A percentile compares a stretch with the other conserved stretches of the same genome.
Conservation (phyloP, 2,797 vertebrate genomes). For the Clarias platycephalus region DNA sequence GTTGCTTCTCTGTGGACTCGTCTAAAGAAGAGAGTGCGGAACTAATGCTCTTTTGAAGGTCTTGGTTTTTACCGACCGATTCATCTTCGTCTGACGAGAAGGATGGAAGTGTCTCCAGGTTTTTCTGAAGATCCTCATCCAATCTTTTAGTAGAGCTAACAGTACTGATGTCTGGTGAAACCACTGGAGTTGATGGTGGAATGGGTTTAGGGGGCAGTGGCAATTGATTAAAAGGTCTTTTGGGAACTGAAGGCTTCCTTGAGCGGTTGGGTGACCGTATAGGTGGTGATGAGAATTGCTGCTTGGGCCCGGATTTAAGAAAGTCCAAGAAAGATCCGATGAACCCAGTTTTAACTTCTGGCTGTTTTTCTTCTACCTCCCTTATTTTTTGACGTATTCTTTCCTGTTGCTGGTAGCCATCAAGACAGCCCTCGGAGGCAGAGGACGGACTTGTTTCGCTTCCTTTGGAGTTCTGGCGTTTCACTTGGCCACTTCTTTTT, state of each 20-base stretch:
- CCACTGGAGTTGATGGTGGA: slow-evolving; percentile 64
- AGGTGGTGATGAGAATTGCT: slow-evolving; percentile 89
- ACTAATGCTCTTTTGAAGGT: slow-evolving; percentile 88
- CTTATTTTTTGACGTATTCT: slow-evolving; percentile 96
- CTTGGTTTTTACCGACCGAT: slow-evolving; percentile 86
- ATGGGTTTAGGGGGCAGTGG: slow-evolving; percentile 74
- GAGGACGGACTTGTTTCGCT: slow-evolving; percentile 80
- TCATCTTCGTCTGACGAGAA: slow-evolving; percentile 98
- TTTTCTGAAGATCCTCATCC: slow-evolving; percentile 88
- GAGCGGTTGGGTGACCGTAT: slow-evolving; percentile 85
- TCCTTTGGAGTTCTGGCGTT: slow-evolving; percentile 84
- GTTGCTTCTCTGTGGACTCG: slow-evolving; percentile 84
- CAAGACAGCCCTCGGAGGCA: slow-evolving; percentile 78
- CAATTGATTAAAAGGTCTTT: slow-evolving; percentile 73
- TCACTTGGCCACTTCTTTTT: slow-evolving; percentile 82
- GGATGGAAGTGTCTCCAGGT: slow-evolving; percentile 87
- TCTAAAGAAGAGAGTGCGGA: slow-evolving; percentile 86
- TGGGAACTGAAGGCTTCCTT: slow-evolving; percentile 79
- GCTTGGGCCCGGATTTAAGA: slow-evolving; percentile 94
- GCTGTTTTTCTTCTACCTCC: slow-evolving; percentile 98
- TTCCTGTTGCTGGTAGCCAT: slow-evolving; percentile 93
- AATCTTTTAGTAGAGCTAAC: slow-evolving; percentile 79
- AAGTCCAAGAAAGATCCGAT: slow-evolving; percentile 98
- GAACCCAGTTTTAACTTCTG: slow-evolving; percentile 97
- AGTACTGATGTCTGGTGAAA: slow-evolving; percentile 69